phyloP scores from a whole-genome alignment of 2,888 invertebrate genomes.

The Lasioglossum villosulum region DNA sequence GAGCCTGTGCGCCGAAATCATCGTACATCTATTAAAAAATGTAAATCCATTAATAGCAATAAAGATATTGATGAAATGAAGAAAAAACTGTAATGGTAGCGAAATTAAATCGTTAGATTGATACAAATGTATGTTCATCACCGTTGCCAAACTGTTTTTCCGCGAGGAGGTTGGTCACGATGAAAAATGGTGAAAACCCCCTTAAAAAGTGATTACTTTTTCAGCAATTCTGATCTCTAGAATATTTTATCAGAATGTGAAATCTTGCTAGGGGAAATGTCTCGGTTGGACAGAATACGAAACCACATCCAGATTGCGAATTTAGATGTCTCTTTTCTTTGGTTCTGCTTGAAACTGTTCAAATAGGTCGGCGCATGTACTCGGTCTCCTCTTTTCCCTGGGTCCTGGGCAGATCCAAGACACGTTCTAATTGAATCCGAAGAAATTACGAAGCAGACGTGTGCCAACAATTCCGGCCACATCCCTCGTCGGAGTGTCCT shows the following conservation, averaged over 20 bases:
- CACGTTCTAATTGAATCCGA: slow-evolving; percentile 24
- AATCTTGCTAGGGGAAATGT: background rate
- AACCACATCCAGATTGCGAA: background rate
- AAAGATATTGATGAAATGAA: too few relatives aligned
- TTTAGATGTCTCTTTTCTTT: background rate
- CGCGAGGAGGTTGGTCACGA: too few relatives aligned
- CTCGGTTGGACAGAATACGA: background rate
- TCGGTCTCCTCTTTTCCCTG: background rate
- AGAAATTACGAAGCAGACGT: slow-evolving; percentile 4
- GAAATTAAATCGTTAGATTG: too few relatives aligned
- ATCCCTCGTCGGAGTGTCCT: background rate
- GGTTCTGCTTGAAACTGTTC: background rate
- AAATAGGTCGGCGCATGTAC: background rate
- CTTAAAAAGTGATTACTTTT: too few relatives aligned
- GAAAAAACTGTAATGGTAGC: too few relatives aligned
- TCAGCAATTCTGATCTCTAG: too few relatives aligned
- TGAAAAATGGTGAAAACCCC: too few relatives aligned
- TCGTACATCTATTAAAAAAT: too few relatives aligned
- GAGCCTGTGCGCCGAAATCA: too few relatives aligned
- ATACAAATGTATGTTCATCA: too few relatives aligned
- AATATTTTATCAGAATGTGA: background rate
- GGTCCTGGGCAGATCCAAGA: background rate
- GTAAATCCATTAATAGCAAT: too few relatives aligned
- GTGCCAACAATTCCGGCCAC: background rate
- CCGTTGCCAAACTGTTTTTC: too few relatives aligned